Percentiles rank a stretch among this genome's conserved stretches.
phyloP scores from a whole-genome alignment of 2,888 invertebrate species.

The Netelia virgata region DNA sequence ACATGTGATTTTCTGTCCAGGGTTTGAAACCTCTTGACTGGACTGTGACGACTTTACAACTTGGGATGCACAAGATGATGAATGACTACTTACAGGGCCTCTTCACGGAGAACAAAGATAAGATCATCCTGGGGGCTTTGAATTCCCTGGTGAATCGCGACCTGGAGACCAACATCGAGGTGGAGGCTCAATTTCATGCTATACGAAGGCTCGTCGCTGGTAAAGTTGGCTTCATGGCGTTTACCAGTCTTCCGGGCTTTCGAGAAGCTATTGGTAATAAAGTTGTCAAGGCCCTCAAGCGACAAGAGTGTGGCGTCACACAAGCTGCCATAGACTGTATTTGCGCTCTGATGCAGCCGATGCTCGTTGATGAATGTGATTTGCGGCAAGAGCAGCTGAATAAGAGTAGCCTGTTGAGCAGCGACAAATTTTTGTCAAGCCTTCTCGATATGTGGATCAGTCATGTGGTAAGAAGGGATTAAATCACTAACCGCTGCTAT shows the following conservation, averaged over 20 bases:
- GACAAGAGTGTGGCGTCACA: conserved; percentile 95
- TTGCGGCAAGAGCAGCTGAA: conserved; percentile 98
- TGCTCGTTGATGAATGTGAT: conserved; percentile 98
- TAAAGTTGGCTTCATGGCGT: conserved; percentile 98
- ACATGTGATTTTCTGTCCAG: conserved; percentile 77
- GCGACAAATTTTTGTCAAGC: conserved; percentile 95
- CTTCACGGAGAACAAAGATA: conserved; percentile 99
- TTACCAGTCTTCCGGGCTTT: conserved; percentile 95
- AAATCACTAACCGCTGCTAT: background rate
- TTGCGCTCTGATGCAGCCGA: conserved; percentile 99
- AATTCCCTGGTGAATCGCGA: conserved; percentile 93
- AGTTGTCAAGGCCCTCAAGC: conserved; percentile 95
- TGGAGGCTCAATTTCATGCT: conserved; percentile 98
- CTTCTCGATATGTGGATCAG: conserved; percentile 97
- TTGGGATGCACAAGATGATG: conserved; percentile 78
- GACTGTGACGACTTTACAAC: conserved; percentile 81
- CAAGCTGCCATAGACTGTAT: conserved; percentile 99
- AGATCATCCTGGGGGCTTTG: conserved; percentile 96
- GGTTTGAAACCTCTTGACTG: conserved; percentile 81
- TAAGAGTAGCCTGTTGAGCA: conserved; percentile 97
- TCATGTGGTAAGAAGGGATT: conserved; percentile 92
- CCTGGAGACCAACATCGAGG: conserved; percentile 88
- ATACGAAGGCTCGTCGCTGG: conserved; percentile 97
- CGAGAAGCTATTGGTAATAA: conserved; percentile 97
- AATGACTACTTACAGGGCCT: conserved; percentile 90